A percentile compares a stretch with the other conserved stretches of the same genome.
These are phyloP conservation scores for Asteroscopus sphinx DNA, from an alignment of 2,888 invertebrate genomes.

Conservation along the genomic window DNA sequence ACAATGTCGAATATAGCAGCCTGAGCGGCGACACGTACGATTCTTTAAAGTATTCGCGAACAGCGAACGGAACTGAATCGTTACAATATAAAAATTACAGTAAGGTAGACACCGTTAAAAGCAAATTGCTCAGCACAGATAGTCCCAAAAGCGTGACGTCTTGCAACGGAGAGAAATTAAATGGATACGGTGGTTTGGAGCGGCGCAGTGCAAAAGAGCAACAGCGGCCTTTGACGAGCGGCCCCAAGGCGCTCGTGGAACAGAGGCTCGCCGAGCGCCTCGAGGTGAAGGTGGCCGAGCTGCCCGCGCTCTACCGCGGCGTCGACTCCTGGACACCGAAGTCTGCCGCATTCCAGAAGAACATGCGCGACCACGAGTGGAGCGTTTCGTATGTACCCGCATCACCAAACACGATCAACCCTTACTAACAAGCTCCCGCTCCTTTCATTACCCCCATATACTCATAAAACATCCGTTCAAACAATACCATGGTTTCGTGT, in stretches of 20 bases:
- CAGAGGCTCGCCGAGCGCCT: slow-evolving; percentile 86
- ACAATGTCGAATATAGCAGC: slow-evolving; percentile 84
- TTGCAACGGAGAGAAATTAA: slow-evolving; percentile 85
- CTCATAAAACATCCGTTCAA: slow-evolving; percentile 26
- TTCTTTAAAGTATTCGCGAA: slow-evolving; percentile 88
- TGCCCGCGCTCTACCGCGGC: slow-evolving; percentile 93
- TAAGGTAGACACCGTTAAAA: slow-evolving; percentile 87
- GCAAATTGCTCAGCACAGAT: slow-evolving; percentile 87
- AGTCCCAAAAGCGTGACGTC: slow-evolving; percentile 86
- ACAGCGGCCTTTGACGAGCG: slow-evolving; percentile 81
- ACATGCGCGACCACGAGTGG: slow-evolving; percentile 89
- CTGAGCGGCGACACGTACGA: slow-evolving; percentile 85
- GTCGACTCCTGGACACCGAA: slow-evolving; percentile 94
- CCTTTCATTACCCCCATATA: slow-evolving; percentile 31
- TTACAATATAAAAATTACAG: slow-evolving; percentile 87
- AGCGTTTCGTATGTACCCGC: slow-evolving; percentile 88
- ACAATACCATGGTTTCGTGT: slow-evolving; percentile 48
- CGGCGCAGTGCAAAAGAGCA: slow-evolving; percentile 79
- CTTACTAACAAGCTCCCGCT: slow-evolving; percentile 68
- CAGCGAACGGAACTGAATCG: slow-evolving; percentile 87
- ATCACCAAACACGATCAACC: slow-evolving; percentile 40
- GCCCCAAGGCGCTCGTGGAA: slow-evolving; percentile 83
- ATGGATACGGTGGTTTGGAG: slow-evolving; percentile 78
- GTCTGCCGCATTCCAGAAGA: slow-evolving; percentile 90
- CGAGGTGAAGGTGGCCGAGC: slow-evolving; percentile 88